phyloP scores from a whole-genome alignment of 2,113 vertebrate species.

The Thalassoma bifasciatum region DNA sequence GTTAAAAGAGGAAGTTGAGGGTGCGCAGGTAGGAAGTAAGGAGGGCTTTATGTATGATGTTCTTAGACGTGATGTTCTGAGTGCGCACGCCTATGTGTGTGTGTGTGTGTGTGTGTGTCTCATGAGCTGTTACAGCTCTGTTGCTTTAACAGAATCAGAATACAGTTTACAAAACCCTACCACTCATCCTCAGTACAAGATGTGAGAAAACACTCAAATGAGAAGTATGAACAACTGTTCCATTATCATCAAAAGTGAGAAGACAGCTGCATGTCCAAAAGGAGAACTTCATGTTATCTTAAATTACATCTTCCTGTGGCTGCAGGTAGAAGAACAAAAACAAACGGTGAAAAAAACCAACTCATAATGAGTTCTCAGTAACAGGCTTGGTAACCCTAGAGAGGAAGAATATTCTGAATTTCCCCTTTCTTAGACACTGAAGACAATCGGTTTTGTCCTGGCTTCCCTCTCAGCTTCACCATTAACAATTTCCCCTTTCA shows the following conservation, averaged over 20 bases:
- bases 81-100: too few species aligned
- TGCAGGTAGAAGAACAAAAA: conserved; percentile 39
- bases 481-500: conserved; percentile 56
- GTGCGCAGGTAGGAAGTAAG: conserved; percentile 72
- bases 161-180: too few species aligned
- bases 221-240: conserved; percentile 42
- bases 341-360: conserved; percentile 6
- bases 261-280: conserved; percentile 37
- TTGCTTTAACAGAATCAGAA: neutral
- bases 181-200: neutral
- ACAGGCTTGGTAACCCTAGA: conserved; percentile 48
- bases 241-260: conserved; percentile 14
- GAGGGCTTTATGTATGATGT: conserved; percentile 21
- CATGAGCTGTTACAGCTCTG: neutral
- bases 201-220: too few species aligned
- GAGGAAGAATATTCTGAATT: conserved; percentile 66
- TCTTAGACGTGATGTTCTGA: conserved; percentile 26
- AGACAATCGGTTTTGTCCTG: conserved; percentile 52
- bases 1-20: conserved; percentile 71
- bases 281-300: conserved; percentile 62
- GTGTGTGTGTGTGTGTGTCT: conserved; percentile 12
- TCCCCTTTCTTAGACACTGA: conserved; percentile 69
- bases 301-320: conserved; percentile 14
- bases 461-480: conserved; percentile 65
- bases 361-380: conserved; percentile 13